These are phyloP conservation scores for Glyphotaelius pellucidus DNA, from an alignment of 2,888 invertebrate species.

Conservation along the genomic window DNA sequence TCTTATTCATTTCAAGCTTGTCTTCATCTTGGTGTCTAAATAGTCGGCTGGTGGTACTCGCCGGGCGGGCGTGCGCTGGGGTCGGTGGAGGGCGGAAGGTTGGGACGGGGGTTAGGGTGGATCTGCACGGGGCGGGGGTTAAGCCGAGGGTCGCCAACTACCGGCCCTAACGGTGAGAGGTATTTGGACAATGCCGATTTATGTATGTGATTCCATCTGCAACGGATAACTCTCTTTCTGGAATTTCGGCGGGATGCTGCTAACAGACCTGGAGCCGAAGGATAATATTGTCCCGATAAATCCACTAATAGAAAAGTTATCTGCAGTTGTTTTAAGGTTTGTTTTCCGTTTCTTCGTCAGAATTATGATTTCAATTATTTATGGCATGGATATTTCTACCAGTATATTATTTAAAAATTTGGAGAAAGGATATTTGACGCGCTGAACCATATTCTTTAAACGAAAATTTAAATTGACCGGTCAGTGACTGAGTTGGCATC, in stretches of 20 bases:
- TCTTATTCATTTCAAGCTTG: neutral
- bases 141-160: conserved; percentile 43
- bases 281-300: neutral
- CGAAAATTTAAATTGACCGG: no score
- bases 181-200: conserved; percentile 47
- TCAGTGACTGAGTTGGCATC: no score
- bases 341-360: neutral
- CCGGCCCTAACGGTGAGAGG: conserved; percentile 37
- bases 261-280: neutral
- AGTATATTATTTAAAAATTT: neutral
- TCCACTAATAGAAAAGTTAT: neutral
- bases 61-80: neutral
- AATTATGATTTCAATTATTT: no score
- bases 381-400: neutral
- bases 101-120: neutral
- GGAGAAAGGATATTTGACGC: neutral
- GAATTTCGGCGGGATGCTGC: conserved; percentile 4
- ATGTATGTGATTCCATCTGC: conserved; percentile 44
- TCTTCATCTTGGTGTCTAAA: neutral
- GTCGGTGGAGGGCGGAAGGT: neutral
- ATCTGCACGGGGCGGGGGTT: conserved; percentile 2
- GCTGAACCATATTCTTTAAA: no score
- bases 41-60: neutral
- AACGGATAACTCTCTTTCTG: conserved; percentile 17
- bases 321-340: neutral